A percentile compares a stretch with the other conserved stretches of the same genome.
phyloP scores from a whole-genome alignment of 1,140 invertebrate species.

The Zaprionus capensis region DNA sequence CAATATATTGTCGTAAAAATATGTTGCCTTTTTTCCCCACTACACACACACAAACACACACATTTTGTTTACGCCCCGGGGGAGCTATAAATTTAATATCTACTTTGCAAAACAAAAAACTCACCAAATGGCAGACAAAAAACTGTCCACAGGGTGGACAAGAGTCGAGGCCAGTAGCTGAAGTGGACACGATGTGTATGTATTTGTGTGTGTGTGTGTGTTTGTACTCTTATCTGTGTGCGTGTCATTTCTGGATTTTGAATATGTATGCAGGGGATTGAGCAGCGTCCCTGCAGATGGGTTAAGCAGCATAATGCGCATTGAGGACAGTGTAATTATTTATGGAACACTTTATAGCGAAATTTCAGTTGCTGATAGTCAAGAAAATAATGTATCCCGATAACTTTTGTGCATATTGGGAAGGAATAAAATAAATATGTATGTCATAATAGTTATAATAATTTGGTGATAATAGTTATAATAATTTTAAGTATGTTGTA shows the following conservation, averaged over 20 bases:
- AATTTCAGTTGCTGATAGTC: neutral
- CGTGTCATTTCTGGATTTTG: constrained; percentile 23
- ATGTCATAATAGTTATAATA: too few species aligned
- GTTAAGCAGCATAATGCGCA: neutral
- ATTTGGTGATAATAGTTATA: too few species aligned
- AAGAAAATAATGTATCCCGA: neutral
- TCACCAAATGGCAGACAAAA: constrained; percentile 55
- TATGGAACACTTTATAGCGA: neutral
- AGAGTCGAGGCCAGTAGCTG: neutral
- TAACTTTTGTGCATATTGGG: too few species aligned
- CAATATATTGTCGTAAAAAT: constrained; percentile 83
- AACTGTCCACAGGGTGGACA: constrained; percentile 39
- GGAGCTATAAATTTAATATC: constrained; percentile 84
- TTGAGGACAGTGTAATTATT: neutral
- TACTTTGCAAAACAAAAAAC: constrained; percentile 83
- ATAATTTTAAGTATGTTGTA: too few species aligned
- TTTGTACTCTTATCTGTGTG: constrained; percentile 1
- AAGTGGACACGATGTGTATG: neutral
- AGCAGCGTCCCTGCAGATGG: neutral
- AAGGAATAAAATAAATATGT: too few species aligned
- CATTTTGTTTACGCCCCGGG: constrained; percentile 78
- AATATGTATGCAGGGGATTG: constrained; percentile 7
- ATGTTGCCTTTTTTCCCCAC: constrained; percentile 71
- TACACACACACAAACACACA: constrained; percentile 23
- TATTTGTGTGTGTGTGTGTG: neutral